Percentiles rank a stretch among this genome's conserved stretches.
Conservation (phyloP, 2,113 vertebrate species). For the Grammomys surdaster region DNA sequence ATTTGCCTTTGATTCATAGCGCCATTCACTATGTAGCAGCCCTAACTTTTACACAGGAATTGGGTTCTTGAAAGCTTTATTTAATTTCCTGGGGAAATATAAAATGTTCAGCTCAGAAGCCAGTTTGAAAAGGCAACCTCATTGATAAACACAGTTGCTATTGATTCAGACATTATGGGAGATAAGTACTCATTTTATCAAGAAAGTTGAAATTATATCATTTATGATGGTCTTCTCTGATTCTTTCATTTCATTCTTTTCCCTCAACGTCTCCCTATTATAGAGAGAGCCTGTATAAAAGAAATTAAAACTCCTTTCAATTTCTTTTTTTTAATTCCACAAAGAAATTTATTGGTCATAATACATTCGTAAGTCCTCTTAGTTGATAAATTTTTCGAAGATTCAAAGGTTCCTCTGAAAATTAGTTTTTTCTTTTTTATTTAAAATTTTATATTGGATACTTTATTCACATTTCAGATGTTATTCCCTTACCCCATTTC, state of each 20-base stretch:
- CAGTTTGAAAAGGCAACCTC: not conserved
- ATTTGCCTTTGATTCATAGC: not conserved
- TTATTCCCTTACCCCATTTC: no score
- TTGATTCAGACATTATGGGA: not conserved
- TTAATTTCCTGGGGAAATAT: constrained; percentile 40
- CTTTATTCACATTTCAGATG: no score
- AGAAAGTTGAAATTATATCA: not conserved
- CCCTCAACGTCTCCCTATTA: not conserved
- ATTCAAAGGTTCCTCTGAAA: not conserved
- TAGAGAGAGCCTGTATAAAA: not conserved
- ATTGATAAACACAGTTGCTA: not conserved
- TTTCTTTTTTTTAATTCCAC: not conserved
- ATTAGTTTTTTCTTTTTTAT: not conserved
- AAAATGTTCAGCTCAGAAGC: not conserved
- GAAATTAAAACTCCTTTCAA: not conserved
- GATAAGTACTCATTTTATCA: not conserved
- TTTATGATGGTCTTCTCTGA: not conserved
- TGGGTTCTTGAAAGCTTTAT: constrained; percentile 5
- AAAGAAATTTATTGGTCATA: not conserved
- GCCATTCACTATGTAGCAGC: not conserved
- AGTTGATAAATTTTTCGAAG: not conserved
- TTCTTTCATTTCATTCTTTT: not conserved
- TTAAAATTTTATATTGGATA: no score
- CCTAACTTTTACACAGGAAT: constrained; percentile 38
- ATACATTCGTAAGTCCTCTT: not conserved